Evolutionary conservation across 30 jellyfish, hydroid and myxozoan species (phyloP).

Genomic region (Hydractinia symbiolongicarpus): DNA sequence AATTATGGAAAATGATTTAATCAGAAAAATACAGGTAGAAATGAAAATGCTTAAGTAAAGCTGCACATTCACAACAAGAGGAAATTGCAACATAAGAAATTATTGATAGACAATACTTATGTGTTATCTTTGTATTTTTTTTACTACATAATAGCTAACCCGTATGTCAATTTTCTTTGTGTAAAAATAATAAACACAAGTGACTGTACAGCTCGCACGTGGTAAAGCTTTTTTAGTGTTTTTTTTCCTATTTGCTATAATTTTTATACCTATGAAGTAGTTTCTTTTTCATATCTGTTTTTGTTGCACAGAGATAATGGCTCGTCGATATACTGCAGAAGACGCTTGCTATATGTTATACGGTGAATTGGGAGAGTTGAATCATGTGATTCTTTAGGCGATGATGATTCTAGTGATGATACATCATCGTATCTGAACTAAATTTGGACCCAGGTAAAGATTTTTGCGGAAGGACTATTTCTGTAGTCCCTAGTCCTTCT

Average conservation of each 20-base stretch:
- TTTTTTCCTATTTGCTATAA: background rate
- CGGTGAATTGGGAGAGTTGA: conserved; percentile 15
- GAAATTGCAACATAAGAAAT: no score
- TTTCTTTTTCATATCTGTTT: conserved; percentile 3
- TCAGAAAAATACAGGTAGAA: no score
- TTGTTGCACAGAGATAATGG: conserved; percentile 7
- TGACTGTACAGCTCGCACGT: no score
- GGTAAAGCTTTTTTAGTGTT: no score
- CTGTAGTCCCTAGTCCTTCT: conserved; percentile 15
- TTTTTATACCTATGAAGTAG: background rate
- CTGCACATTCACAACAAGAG: no score
- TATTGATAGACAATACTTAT: no score
- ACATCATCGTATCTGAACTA: background rate
- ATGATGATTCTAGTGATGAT: background rate
- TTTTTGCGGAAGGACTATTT: conserved; percentile 19
- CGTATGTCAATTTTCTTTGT: no score
- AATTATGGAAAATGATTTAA: no score
- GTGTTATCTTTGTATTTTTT: no score
- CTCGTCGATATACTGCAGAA: conserved; percentile 13
- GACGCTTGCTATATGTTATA: background rate
- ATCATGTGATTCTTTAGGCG: conserved; percentile 5
- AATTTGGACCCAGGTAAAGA: conserved; percentile 9
- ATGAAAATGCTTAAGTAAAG: no score
- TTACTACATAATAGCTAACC: no score
- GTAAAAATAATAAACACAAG: no score